Evolutionary conservation across 2,797 vertebrate genomes (phyloP).

Genomic region (Rhinella marina): DNA sequence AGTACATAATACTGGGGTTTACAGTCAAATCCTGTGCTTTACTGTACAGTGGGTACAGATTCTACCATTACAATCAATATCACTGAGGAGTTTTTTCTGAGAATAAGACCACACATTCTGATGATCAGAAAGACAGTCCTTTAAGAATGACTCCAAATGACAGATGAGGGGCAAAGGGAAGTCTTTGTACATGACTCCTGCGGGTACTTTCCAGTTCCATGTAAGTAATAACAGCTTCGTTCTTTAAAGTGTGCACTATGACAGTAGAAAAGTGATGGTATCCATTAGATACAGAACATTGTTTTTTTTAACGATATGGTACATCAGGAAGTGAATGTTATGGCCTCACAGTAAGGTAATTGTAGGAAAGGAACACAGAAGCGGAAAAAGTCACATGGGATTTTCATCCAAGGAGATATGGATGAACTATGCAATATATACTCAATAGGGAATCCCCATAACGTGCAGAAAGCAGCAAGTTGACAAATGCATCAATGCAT

Average conservation of each 20-base stretch:
- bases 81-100: neutral
- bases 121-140: slow-evolving; percentile 42
- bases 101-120: slow-evolving; percentile 48
- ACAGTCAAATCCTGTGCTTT: neutral
- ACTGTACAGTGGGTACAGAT: neutral
- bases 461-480: neutral
- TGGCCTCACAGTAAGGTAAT: slow-evolving; percentile 47
- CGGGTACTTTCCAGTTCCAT: slow-evolving; percentile 43
- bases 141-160: slow-evolving; percentile 49
- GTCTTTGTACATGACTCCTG: slow-evolving; percentile 50
- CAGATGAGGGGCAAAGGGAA: slow-evolving; percentile 53
- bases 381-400: slow-evolving; percentile 37
- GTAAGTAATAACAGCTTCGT: slow-evolving; percentile 56
- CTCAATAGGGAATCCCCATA: slow-evolving; percentile 41
- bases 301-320: slow-evolving; percentile 52
- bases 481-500: neutral
- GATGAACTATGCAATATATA: slow-evolving; percentile 17
- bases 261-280: slow-evolving; percentile 52
- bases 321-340: slow-evolving; percentile 50
- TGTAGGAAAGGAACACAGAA: slow-evolving; percentile 43
- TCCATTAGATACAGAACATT: slow-evolving; percentile 57
- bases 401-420: slow-evolving; percentile 36
- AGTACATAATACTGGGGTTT: neutral
- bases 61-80: slow-evolving; percentile 16
- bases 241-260: slow-evolving; percentile 50